Percentiles rank a stretch among this genome's conserved stretches.
phyloP scores from a whole-genome alignment of 1,140 invertebrate species.

The Drosophila nannoptera region DNA sequence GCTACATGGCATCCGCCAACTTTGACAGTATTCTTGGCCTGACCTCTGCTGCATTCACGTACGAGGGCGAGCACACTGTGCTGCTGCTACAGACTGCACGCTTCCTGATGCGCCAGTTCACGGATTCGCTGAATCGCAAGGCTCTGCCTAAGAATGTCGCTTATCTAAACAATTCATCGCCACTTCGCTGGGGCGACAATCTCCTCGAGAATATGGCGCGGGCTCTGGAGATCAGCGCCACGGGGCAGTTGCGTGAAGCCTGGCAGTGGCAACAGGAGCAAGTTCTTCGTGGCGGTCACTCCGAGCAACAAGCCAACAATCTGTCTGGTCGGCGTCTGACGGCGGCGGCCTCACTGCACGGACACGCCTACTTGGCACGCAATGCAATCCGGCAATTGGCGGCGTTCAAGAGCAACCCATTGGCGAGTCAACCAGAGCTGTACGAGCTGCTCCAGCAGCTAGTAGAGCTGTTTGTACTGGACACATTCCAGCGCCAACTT shows the following conservation, averaged over 20 bases:
- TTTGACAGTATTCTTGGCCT: slow-evolving; percentile 89
- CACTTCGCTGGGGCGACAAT: slow-evolving; percentile 43
- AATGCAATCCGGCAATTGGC: slow-evolving; percentile 77
- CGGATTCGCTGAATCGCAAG: slow-evolving; percentile 81
- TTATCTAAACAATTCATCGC: slow-evolving; percentile 70
- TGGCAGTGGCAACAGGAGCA: slow-evolving; percentile 79
- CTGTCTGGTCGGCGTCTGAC: slow-evolving; percentile 87
- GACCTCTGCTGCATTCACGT: slow-evolving; percentile 91
- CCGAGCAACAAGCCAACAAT: slow-evolving; percentile 89
- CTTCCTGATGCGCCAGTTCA: slow-evolving; percentile 84
- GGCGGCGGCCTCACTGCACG: slow-evolving; percentile 87
- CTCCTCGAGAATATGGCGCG: slow-evolving; percentile 43
- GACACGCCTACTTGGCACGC: slow-evolving; percentile 86
- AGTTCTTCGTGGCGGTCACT: slow-evolving; percentile 81
- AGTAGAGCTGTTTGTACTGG: slow-evolving; percentile 87
- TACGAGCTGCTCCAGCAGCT: slow-evolving; percentile 83
- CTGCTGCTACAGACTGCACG: slow-evolving; percentile 92
- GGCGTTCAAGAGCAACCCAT: slow-evolving; percentile 74
- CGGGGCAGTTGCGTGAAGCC: slow-evolving; percentile 84
- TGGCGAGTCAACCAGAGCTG: slow-evolving; percentile 80
- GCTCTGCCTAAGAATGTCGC: slow-evolving; percentile 78
- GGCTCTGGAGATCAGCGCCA: slow-evolving; percentile 79
- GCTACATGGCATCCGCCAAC: slow-evolving; percentile 91
- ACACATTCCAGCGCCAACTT: slow-evolving; percentile 85
- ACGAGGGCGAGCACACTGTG: slow-evolving; percentile 97